phyloP scores from a whole-genome alignment of 2,113 vertebrate species.

The Centropus unirufus region DNA sequence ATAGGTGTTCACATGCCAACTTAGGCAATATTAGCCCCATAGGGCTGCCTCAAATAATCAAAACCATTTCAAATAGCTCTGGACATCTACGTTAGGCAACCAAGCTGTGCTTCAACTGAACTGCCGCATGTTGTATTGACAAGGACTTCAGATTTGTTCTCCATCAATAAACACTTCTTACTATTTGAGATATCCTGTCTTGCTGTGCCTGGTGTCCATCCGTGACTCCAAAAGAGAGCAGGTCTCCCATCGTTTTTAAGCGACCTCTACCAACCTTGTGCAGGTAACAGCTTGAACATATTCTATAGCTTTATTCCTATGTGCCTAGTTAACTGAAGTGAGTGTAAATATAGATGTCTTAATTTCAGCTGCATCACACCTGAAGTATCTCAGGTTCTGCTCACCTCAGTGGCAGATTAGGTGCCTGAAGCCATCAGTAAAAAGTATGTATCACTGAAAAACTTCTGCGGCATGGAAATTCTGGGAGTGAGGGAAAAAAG shows the following conservation, averaged over 20 bases:
- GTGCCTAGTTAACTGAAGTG: neutral
- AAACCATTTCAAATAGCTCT: neutral
- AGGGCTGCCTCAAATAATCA: neutral
- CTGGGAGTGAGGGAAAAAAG: neutral
- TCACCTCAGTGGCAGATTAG: neutral
- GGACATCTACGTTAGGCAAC: neutral
- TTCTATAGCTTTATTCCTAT: neutral
- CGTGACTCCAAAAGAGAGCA: neutral
- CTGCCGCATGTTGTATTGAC: neutral
- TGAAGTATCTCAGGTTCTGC: neutral
- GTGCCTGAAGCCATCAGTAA: neutral
- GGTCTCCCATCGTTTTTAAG: neutral
- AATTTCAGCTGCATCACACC: neutral
- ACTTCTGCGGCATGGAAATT: neutral
- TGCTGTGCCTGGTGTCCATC: neutral
- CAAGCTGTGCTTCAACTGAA: neutral
- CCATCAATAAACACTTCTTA: neutral
- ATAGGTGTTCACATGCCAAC: neutral
- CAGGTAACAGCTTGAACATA: neutral
- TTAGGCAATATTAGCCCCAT: neutral
- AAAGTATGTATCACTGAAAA: neutral
- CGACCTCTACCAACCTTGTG: neutral
- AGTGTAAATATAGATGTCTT: fast-evolving
- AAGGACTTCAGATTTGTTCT: neutral
- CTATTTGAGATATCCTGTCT: neutral